A percentile compares a stretch with the other conserved stretches of the same genome.
Evolutionary conservation across 2,888 invertebrate genomes (phyloP).

Genomic region (Tiliacea aurago): DNA sequence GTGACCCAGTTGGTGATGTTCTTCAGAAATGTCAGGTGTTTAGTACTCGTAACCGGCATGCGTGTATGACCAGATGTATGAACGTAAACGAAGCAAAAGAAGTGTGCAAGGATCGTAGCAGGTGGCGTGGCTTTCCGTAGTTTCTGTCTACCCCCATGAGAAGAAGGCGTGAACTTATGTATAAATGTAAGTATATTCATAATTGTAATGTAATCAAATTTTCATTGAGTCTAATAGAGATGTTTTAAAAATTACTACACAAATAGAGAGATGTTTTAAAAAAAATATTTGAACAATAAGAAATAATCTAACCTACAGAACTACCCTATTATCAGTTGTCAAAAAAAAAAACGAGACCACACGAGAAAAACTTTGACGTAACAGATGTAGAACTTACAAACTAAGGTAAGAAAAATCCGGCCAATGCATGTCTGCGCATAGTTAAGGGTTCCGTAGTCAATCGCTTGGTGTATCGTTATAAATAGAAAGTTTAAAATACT

Average conservation of each 20-base stretch:
- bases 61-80: neutral
- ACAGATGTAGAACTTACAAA: constrained; percentile 27
- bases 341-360: neutral
- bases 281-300: neutral
- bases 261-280: neutral
- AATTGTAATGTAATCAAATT: neutral
- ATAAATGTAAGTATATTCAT: neutral
- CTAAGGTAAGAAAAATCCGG: constrained; percentile 4
- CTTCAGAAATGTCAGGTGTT: neutral
- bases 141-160: neutral
- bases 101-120: neutral
- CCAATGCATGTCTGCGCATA: neutral
- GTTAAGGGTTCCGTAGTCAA: neutral
- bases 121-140: neutral
- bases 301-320: neutral
- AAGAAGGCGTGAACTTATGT: neutral
- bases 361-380: neutral
- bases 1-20: neutral
- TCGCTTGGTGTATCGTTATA: neutral
- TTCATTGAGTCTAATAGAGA: neutral
- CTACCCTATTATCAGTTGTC: neutral
- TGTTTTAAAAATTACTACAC: neutral
- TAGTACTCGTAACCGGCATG: neutral
- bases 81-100: neutral
- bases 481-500: neutral